A percentile compares a stretch with the other conserved stretches of the same genome.
Evolutionary conservation across 2,113 vertebrate genomes (phyloP).

Genomic region (Chitala chitala): DNA sequence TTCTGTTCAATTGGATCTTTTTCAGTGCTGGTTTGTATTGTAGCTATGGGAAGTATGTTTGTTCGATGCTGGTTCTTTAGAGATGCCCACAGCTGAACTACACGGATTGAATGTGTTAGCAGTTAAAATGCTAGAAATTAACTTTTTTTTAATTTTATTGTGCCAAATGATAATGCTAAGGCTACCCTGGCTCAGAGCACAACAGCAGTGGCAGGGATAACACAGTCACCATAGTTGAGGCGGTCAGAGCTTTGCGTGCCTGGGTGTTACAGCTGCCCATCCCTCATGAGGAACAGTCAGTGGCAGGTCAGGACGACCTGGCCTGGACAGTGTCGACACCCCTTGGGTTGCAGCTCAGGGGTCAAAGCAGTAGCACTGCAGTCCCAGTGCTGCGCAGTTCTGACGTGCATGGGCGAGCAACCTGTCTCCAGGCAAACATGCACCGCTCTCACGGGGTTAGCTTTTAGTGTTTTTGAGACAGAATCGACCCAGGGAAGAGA

Average conservation of each 20-base stretch:
- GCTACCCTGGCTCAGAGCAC: slow-evolving; percentile 42
- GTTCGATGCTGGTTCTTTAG: slow-evolving; percentile 11
- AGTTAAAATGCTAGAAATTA: slow-evolving; percentile 14
- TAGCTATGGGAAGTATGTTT: neutral
- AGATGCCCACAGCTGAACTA: slow-evolving; percentile 8
- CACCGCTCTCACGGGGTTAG: too few relatives aligned
- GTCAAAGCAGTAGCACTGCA: too few relatives aligned
- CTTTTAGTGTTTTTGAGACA: neutral
- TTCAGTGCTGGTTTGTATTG: slow-evolving; percentile 9
- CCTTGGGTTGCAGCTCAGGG: too few relatives aligned
- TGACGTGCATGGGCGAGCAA: too few relatives aligned
- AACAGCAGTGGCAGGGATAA: slow-evolving; percentile 37
- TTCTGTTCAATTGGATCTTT: slow-evolving; percentile 15
- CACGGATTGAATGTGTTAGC: slow-evolving; percentile 3
- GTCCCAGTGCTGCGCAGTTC: too few relatives aligned
- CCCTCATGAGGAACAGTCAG: neutral
- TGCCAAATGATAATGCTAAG: slow-evolving; percentile 60
- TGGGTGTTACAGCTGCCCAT: slow-evolving; percentile 3
- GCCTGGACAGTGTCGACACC: too few relatives aligned
- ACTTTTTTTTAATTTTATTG: slow-evolving; percentile 43
- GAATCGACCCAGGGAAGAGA: neutral
- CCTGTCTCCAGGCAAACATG: too few relatives aligned
- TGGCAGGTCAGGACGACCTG: slow-evolving; percentile 40
- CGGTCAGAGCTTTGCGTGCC: slow-evolving; percentile 26
- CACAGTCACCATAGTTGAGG: slow-evolving; percentile 29